Evolutionary conservation across 1,140 invertebrate genomes (phyloP).

Genomic region (Plodia interpunctella): DNA sequence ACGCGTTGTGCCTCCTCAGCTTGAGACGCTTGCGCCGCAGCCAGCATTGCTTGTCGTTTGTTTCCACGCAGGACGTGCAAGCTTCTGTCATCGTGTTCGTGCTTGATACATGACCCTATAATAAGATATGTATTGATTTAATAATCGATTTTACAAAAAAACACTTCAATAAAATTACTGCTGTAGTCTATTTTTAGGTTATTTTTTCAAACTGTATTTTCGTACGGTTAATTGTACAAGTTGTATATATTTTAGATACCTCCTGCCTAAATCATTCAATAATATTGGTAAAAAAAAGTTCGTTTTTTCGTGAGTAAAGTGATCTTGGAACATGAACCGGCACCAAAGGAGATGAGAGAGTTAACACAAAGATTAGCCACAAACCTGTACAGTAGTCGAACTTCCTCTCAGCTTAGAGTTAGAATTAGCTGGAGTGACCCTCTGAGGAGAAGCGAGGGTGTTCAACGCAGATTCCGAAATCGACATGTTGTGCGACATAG

Average conservation of each 20-base stretch:
- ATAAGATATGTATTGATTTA: not conserved
- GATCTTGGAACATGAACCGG: not conserved
- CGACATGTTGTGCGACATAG: slow-evolving; percentile 76
- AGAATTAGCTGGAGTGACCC: slow-evolving; percentile 59
- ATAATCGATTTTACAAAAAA: too few species aligned
- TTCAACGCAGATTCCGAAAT: slow-evolving; percentile 92
- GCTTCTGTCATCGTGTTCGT: slow-evolving; percentile 82
- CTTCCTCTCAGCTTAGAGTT: slow-evolving; percentile 65
- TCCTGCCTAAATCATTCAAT: too few species aligned
- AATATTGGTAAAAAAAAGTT: too few species aligned
- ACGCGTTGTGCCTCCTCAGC: slow-evolving; percentile 71
- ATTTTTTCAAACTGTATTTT: too few species aligned
- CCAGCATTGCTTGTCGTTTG: slow-evolving; percentile 66
- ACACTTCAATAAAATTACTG: too few species aligned
- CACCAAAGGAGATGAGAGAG: not conserved
- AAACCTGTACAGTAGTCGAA: slow-evolving; percentile 67
- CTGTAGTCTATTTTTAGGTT: too few species aligned
- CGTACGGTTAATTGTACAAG: too few species aligned
- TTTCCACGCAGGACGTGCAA: slow-evolving; percentile 74
- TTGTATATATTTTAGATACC: too few species aligned
- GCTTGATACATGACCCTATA: slow-evolving; percentile 77
- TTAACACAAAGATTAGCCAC: slow-evolving; percentile 9
- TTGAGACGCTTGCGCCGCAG: slow-evolving; percentile 83
- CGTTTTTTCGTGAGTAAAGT: too few species aligned
- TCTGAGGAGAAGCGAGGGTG: slow-evolving; percentile 77